A percentile compares a stretch with the other conserved stretches of the same genome.
These are phyloP conservation scores for Indri indri DNA, from an alignment of 2,113 vertebrate species.

Conservation along the genomic window DNA sequence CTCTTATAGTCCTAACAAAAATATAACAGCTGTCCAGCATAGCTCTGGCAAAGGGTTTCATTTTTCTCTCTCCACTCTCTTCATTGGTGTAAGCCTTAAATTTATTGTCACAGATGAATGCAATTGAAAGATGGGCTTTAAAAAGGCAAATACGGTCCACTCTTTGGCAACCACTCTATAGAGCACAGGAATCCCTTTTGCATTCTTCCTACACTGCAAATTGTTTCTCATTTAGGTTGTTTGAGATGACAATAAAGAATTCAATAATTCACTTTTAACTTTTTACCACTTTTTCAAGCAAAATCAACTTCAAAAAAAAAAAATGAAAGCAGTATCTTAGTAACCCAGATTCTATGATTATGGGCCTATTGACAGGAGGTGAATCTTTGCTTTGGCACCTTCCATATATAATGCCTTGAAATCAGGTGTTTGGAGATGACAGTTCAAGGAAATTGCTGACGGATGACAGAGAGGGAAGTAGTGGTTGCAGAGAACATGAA, in stretches of 20 bases:
- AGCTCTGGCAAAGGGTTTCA: neutral
- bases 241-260: neutral
- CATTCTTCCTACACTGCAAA: neutral
- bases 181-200: neutral
- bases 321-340: neutral
- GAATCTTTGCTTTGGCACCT: neutral
- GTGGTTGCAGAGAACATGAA: neutral
- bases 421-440: neutral
- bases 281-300: neutral
- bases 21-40: slow-evolving; percentile 60
- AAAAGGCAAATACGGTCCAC: neutral
- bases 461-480: neutral
- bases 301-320: neutral
- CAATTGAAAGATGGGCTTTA: slow-evolving; percentile 46
- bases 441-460: neutral
- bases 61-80: slow-evolving; percentile 37
- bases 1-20: slow-evolving; percentile 57
- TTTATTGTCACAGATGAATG: slow-evolving; percentile 47
- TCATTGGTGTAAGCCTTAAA: neutral
- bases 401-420: neutral
- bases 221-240: neutral
- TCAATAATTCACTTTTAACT: neutral
- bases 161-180: neutral
- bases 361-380: neutral
- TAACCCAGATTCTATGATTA: neutral